These are phyloP conservation scores for Cataglyphis hispanica DNA, from an alignment of 1,140 invertebrate genomes.

Conservation along the genomic window DNA sequence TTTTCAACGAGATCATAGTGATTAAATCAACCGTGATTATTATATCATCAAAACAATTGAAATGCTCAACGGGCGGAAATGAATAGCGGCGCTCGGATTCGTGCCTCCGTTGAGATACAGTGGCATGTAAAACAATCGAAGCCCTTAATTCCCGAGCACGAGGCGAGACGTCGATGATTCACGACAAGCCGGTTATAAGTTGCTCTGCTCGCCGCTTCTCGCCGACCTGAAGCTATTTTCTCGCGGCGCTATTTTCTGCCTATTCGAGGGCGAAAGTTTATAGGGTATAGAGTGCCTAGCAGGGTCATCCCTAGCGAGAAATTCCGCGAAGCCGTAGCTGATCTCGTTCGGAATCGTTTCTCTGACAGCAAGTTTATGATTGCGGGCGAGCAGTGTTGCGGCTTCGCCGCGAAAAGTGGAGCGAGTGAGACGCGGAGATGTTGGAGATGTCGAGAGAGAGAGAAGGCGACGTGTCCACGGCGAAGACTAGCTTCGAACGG, in stretches of 20 bases:
- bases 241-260: slow-evolving; percentile 56
- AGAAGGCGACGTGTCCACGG: slow-evolving; percentile 25
- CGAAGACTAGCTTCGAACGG: slow-evolving; percentile 36
- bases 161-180: slow-evolving; percentile 76
- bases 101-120: neutral
- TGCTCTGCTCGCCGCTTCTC: slow-evolving; percentile 45
- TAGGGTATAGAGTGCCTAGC: slow-evolving; percentile 62
- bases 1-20: neutral
- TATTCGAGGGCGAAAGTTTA: slow-evolving; percentile 64
- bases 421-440: slow-evolving; percentile 10
- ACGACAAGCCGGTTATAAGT: slow-evolving; percentile 71
- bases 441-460: neutral
- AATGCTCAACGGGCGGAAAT: neutral
- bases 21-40: slow-evolving; percentile 19
- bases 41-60: slow-evolving; percentile 14
- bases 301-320: slow-evolving; percentile 43
- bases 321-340: slow-evolving; percentile 67
- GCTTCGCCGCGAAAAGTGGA: slow-evolving; percentile 21
- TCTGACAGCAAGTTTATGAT: slow-evolving; percentile 69
- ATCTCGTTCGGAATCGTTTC: slow-evolving; percentile 56
- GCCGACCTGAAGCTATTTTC: slow-evolving; percentile 63
- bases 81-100: neutral
- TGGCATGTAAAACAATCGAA: slow-evolving; percentile 62
- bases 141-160: slow-evolving; percentile 72
- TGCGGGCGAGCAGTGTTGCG: slow-evolving; percentile 27